Evolutionary conservation across 2,888 invertebrate species (phyloP), one percentile per base, ranked within the genome.

Genomic region (Caenorhabditis zanzibari): DNA sequence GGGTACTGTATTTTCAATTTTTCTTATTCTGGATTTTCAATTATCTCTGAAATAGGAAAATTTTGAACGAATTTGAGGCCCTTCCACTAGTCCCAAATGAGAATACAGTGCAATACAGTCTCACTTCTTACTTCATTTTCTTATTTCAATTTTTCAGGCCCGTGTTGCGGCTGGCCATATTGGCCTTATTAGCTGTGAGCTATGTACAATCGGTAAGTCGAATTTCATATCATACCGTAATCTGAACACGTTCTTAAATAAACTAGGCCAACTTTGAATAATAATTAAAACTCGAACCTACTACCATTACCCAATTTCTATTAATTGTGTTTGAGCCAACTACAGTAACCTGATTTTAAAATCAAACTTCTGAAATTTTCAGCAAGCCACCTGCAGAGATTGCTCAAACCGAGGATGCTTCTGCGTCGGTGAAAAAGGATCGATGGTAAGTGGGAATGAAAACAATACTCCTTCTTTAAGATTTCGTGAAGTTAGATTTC

Each of bases 371-470:
- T 54, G 38, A 5, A 38, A 32, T 54, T 91, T 92, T 84, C 88
- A 92, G 92, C 92, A 92, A 90, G 83, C 88, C n/a, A 88, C 90
- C 35, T 92, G 92, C 81, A 85, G 92, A 49, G 92, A 92, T 73
- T 92, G 92, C 83, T 88, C 92, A 10, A 89, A 90, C 68, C 82
- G 92, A 84, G 91, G 91, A 79, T 92, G 92, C 76, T 92, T 92
- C 86, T 92, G 92, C 76, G 91, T 92, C 52, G 92, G 92, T 61
- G 92, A 92, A 71, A 92, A 92, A 84, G 92, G 92, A 64, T 88
- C 89, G 44, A 91, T 92, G 91, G 92, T 92, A 59, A 85, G 90
- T 88, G n/a, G n/a, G n/a, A n/a, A n/a, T 32, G 12, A 35, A 54
- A 49, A 38, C 19, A n/a, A n/a, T n/a, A n/a, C n/a, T n/a, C n/a